Percentiles rank a stretch among this genome's conserved stretches.
Evolutionary conservation across 2,888 invertebrate genomes (phyloP).

Genomic region (Acanthococcus lagerstroemiae): DNA sequence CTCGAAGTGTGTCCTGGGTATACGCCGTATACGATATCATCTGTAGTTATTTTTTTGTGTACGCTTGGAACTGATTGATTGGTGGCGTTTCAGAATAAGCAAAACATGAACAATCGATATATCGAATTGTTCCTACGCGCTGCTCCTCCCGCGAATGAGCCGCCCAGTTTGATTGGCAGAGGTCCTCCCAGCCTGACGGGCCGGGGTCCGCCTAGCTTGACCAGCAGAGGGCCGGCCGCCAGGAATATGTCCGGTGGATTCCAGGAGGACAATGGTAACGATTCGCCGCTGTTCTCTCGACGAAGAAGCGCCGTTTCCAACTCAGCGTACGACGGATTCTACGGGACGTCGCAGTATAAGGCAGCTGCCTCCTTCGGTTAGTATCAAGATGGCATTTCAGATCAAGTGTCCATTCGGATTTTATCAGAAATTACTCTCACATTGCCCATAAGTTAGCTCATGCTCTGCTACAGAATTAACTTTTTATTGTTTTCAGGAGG

Average conservation of each 20-base stretch:
- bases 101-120: conserved; percentile 85
- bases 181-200: background rate
- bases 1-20: too few relatives aligned
- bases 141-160: background rate
- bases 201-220: background rate
- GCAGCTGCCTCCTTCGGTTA: background rate
- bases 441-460: too few relatives aligned
- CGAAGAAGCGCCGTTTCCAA: conserved; percentile 1
- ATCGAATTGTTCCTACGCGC: conserved; percentile 67
- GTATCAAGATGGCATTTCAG: too few relatives aligned
- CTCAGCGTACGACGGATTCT: conserved; percentile 15
- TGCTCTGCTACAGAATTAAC: too few relatives aligned
- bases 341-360: background rate
- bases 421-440: too few relatives aligned
- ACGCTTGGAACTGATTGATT: too few relatives aligned
- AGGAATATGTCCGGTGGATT: background rate
- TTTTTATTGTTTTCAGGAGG: too few relatives aligned
- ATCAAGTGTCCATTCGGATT: too few relatives aligned
- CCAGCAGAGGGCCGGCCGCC: background rate
- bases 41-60: too few relatives aligned
- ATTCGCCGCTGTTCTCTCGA: conserved; percentile 1
- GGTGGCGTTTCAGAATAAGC: conserved; percentile 65
- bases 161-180: background rate
- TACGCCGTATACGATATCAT: too few relatives aligned
- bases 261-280: background rate